Evolutionary conservation across 2,797 vertebrate genomes (phyloP).

Genomic region (Eupleurogrammus muticus): DNA sequence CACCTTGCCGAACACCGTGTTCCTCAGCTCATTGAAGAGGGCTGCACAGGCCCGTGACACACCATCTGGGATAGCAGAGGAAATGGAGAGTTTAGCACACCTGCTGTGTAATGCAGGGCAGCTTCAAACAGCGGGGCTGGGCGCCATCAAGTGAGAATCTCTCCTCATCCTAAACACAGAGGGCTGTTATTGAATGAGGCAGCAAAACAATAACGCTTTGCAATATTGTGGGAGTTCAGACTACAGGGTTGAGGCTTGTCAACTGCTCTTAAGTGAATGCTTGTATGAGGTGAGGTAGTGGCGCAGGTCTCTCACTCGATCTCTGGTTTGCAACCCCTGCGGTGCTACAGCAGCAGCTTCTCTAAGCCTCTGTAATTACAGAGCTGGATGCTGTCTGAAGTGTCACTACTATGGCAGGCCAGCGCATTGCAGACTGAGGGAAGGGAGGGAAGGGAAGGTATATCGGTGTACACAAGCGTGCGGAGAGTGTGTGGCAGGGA

Average conservation of each 20-base stretch:
- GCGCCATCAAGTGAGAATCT: slow-evolving; percentile 32
- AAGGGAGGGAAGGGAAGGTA: slow-evolving; percentile 3
- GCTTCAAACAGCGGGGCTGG: slow-evolving; percentile 36
- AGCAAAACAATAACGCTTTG: slow-evolving; percentile 36
- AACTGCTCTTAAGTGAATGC: slow-evolving; percentile 35
- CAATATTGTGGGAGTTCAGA: slow-evolving; percentile 32
- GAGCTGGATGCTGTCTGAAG: slow-evolving; percentile 62
- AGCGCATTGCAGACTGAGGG: slow-evolving; percentile 51
- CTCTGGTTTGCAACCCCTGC: slow-evolving; percentile 52
- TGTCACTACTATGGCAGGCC: slow-evolving; percentile 58
- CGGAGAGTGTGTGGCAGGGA: slow-evolving; percentile 8
- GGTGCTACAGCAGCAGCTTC: slow-evolving; percentile 54
- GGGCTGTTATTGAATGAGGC: slow-evolving; percentile 15
- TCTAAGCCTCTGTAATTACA: slow-evolving; percentile 66
- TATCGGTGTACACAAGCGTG: slow-evolving; percentile 32
- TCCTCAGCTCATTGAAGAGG: slow-evolving; percentile 96
- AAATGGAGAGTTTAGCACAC: slow-evolving; percentile 62
- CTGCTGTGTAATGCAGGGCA: slow-evolving; percentile 56
- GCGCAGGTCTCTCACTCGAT: slow-evolving; percentile 51
- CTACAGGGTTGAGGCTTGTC: slow-evolving; percentile 29
- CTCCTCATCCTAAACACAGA: slow-evolving; percentile 31
- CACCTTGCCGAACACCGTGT: slow-evolving; percentile 96
- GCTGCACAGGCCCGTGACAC: slow-evolving; percentile 90
- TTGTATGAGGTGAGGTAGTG: slow-evolving; percentile 37
- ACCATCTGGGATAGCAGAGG: slow-evolving; percentile 86